Conservation (phyloP, 2,888 invertebrate genomes). For the Hirtodrosophila duncani region DNA sequence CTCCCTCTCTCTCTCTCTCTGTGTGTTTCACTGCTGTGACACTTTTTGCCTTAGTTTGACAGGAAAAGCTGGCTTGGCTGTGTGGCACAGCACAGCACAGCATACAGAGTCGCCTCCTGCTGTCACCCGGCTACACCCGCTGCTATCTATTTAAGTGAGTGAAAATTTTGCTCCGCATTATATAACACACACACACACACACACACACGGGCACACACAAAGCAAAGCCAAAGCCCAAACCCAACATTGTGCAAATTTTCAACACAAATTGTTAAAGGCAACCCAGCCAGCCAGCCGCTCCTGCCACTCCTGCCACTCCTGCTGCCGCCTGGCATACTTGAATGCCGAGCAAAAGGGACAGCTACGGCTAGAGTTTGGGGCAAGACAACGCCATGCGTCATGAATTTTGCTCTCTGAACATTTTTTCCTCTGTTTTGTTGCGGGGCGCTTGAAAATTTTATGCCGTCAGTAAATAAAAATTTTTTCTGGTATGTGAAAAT, state of each 20-base stretch:
- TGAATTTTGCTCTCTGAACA: conserved; percentile 27
- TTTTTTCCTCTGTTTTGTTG: conserved; percentile 22
- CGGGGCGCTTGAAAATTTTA: conserved; percentile 44
- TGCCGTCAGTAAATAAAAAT: conserved; percentile 61
- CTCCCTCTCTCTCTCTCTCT: conserved; percentile 2
- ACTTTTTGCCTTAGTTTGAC: conserved; percentile 46
- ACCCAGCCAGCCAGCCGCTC: background rate
- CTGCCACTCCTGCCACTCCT: no score
- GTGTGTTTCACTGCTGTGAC: conserved; percentile 3
- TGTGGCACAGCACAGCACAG: background rate
- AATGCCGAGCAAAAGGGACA: conserved; percentile 27
- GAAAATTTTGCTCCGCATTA: conserved; percentile 47
- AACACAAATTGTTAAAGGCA: conserved; percentile 60
- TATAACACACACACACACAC: conserved; percentile 37
- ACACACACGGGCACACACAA: conserved; percentile 8
- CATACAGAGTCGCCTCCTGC: no score
- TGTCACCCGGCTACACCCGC: conserved; percentile 31
- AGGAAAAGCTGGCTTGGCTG: conserved; percentile 24
- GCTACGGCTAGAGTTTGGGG: background rate
- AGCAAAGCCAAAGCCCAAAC: conserved; percentile 14
- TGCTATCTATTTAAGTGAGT: conserved; percentile 65
- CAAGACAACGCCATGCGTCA: conserved; percentile 25
- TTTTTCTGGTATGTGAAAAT: conserved; percentile 40
- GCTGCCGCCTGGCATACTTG: conserved; percentile 42
- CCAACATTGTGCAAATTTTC: conserved; percentile 65